Evolutionary conservation across 2,888 invertebrate genomes (phyloP), one percentile per base, ranked within the genome.

Genomic region (Cybosia mesomella): DNA sequence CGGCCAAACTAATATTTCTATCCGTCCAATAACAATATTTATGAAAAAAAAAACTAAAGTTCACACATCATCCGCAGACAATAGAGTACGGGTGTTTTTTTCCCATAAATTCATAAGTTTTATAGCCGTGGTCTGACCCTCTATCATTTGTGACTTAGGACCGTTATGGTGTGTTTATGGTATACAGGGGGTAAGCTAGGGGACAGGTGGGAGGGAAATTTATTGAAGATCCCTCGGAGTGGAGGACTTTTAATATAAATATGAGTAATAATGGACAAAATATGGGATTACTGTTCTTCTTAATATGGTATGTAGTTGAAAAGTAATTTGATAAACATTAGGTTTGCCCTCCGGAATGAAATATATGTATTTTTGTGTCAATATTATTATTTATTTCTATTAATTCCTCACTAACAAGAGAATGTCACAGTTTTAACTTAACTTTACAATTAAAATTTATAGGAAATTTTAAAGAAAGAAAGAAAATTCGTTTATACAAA

Each of bases 21-120:
- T 34, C 43, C 64, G 53, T 63, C 71, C 73, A 74, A 72, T 69
- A 77, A 69, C 61, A 54, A 70, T 64, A 73, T 75, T 80, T 75
- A 75, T 71, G 34, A 71, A 65, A 65, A 64, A 49, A 58, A 55
- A 64, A 63, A 70, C 71, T 70, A 78, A 72, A 73, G 71, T 73
- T 76, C 70, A 66, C 43, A 57, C 77, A 79, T 81, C 85, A 82
- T 72, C 70, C 74, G 55, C 79, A 74, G 77, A 73, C 80, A 82
- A 77, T 77, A 75, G 80, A 69, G 77, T 71, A 82, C 83, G 83
- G n/a, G 80, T 87, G 87, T 89, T 88, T 90, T 88, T 90, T 88
- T 77, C 79, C 79, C 86, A 87, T 91, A 91, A 91, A 91, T 91
- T 87, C 82, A 82, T 84, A 87, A 88, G 88, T 91, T 90, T 88